A percentile compares a stretch with the other conserved stretches of the same genome.
Conservation (phyloP, 2,113 vertebrate genomes). For the Lathamus discolor region DNA sequence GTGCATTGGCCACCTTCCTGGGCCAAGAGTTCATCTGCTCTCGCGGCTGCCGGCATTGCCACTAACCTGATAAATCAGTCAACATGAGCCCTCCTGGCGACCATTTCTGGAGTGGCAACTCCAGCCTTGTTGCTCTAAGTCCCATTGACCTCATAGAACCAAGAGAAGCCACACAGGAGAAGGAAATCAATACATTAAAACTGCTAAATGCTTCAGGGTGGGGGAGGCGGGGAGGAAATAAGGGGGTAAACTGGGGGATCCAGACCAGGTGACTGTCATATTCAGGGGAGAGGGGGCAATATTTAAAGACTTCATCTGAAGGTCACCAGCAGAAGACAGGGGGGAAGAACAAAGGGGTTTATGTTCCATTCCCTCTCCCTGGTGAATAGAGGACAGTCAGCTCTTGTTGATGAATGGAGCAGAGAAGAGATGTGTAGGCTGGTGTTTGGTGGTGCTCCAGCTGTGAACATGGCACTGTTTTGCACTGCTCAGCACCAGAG, state of each 20-base stretch:
- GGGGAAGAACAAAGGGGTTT: background rate
- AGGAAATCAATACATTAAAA: background rate
- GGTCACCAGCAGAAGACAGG: background rate
- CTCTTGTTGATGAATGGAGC: background rate
- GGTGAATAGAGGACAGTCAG: background rate
- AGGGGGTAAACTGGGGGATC: background rate
- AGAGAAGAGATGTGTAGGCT: background rate
- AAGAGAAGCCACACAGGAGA: background rate
- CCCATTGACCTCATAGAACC: fast-evolving
- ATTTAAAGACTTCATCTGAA: background rate
- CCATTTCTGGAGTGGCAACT: background rate
- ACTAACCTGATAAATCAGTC: background rate
- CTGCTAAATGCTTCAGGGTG: background rate
- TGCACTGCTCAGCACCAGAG: background rate
- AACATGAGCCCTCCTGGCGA: background rate
- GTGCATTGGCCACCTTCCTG: background rate
- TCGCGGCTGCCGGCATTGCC: background rate
- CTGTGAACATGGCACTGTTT: background rate
- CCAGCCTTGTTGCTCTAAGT: background rate
- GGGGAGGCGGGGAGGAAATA: background rate
- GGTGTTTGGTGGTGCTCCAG: background rate
- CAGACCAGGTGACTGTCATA: background rate
- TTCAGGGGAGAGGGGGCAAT: background rate
- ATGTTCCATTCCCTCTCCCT: background rate
- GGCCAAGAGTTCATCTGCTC: background rate